Conservation (phyloP, 2,797 vertebrate species). For the Lagodon rhomboides region DNA sequence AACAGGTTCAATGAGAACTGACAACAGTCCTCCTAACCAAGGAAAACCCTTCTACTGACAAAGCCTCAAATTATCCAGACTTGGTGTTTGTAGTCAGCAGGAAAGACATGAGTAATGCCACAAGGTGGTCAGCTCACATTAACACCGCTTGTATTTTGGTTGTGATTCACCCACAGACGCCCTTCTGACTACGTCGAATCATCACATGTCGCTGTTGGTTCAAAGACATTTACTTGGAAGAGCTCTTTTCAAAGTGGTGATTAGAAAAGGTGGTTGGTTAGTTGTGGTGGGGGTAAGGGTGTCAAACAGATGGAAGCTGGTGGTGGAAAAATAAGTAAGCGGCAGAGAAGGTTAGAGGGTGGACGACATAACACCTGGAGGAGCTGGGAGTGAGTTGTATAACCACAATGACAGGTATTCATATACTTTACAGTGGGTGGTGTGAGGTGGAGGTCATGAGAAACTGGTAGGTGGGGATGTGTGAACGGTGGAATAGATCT, state of each 20-base stretch:
- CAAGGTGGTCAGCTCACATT: slow-evolving; percentile 30
- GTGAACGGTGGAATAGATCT: not conserved
- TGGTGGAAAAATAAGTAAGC: slow-evolving; percentile 48
- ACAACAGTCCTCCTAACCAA: slow-evolving; percentile 30
- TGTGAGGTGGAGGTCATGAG: not conserved
- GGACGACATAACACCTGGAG: slow-evolving; percentile 24
- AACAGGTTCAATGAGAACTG: slow-evolving; percentile 67
- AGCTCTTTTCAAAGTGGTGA: slow-evolving; percentile 32
- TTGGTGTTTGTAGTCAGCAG: slow-evolving; percentile 41
- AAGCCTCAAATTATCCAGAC: slow-evolving; percentile 27
- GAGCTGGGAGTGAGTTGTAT: not conserved
- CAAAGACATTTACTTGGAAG: slow-evolving; percentile 23
- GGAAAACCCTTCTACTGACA: slow-evolving; percentile 28
- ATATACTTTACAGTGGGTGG: not conserved
- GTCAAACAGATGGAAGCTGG: slow-evolving; percentile 31
- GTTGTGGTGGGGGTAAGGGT: slow-evolving; percentile 14
- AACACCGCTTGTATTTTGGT: slow-evolving; percentile 34
- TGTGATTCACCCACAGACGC: slow-evolving; percentile 55
- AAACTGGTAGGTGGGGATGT: not conserved
- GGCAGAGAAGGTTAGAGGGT: slow-evolving; percentile 25
- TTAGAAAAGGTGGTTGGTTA: slow-evolving; percentile 9
- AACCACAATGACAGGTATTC: not conserved
- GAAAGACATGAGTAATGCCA: slow-evolving; percentile 37
- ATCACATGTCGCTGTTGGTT: slow-evolving; percentile 3
- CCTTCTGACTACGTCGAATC: not conserved